Percentiles rank a stretch among this genome's conserved stretches.
Conservation (phyloP, 2,797 vertebrate genomes). For the Melanotaenia pygmaea region DNA sequence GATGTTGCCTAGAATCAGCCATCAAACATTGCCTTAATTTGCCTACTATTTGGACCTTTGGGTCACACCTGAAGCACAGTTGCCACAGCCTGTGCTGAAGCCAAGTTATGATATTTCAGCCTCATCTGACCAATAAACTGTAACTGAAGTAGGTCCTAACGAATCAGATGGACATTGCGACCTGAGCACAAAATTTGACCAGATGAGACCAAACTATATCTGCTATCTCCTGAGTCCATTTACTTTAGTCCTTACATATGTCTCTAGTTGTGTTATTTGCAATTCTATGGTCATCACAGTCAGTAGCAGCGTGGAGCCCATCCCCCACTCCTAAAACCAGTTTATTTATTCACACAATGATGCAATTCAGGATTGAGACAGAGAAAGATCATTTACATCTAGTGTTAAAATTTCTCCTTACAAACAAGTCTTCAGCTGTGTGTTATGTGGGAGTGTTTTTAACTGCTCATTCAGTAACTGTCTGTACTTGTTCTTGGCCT, state of each 20-base stretch:
- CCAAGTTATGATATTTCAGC: neutral
- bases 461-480: conserved; percentile 29
- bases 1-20: no score
- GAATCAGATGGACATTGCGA: neutral
- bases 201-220: neutral
- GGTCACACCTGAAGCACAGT: neutral
- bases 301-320: neutral
- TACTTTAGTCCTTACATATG: neutral
- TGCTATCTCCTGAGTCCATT: neutral
- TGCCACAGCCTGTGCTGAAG: neutral
- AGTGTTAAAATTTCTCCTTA: conserved; percentile 1
- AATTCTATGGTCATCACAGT: neutral
- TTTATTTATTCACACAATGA: neutral
- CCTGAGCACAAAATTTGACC: neutral
- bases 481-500: conserved; percentile 49
- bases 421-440: conserved; percentile 1
- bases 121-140: neutral
- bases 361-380: neutral
- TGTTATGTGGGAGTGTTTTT: conserved; percentile 28
- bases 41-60: neutral
- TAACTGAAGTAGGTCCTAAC: neutral
- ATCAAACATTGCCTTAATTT: no score
- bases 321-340: neutral
- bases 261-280: neutral
- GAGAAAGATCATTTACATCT: neutral